phyloP scores from a whole-genome alignment of 1,140 invertebrate species.

The Platyura marginata region DNA sequence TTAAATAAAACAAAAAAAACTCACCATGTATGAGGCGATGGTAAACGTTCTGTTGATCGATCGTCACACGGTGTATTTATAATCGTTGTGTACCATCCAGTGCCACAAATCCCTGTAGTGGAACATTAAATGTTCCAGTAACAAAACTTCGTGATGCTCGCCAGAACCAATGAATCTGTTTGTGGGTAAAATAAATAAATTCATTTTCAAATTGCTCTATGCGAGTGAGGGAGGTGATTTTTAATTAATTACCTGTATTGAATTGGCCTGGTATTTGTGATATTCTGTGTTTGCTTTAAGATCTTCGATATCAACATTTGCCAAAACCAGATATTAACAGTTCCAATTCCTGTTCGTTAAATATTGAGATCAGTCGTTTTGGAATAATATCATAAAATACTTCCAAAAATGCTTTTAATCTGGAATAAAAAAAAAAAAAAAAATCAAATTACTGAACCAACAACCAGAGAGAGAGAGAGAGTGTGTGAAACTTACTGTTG shows the following conservation, averaged over 20 bases:
- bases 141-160: slow-evolving; percentile 81
- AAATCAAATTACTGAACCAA: background rate
- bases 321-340: slow-evolving; percentile 78
- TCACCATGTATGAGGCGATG: slow-evolving; percentile 88
- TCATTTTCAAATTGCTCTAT: no score
- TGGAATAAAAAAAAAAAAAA: slow-evolving; percentile 15
- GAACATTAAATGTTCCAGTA: slow-evolving; percentile 87
- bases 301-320: slow-evolving; percentile 88
- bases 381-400: slow-evolving; percentile 94
- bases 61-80: slow-evolving; percentile 87
- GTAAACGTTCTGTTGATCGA: slow-evolving; percentile 79
- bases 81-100: slow-evolving; percentile 89
- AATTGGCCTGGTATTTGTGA: slow-evolving; percentile 79
- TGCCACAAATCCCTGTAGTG: slow-evolving; percentile 81
- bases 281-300: slow-evolving; percentile 83
- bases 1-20: slow-evolving; percentile 4
- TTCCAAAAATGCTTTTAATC: slow-evolving; percentile 63
- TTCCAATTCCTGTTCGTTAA: slow-evolving; percentile 91
- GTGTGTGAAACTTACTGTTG: slow-evolving; percentile 52
- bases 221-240: no score
- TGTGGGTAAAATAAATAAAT: no score
- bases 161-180: slow-evolving; percentile 93
- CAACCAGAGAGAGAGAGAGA: background rate
- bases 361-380: slow-evolving; percentile 83
- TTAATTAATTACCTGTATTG: slow-evolving; percentile 48